Evolutionary conservation across 2,797 vertebrate species (phyloP).

Genomic region (Cirrhinus mrigala): DNA sequence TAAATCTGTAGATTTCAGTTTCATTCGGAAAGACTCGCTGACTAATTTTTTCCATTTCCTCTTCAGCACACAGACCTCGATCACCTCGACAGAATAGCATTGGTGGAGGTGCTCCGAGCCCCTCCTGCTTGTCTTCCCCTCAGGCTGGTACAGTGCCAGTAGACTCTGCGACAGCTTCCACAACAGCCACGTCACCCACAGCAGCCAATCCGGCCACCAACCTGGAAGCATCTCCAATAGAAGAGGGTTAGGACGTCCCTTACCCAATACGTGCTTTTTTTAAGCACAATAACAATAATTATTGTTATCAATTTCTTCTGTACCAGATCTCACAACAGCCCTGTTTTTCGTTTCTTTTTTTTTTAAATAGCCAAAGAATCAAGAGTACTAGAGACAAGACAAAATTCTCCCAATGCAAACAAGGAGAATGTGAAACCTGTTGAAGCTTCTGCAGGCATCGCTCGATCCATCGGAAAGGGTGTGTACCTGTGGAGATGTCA

Average conservation of each 20-base stretch:
- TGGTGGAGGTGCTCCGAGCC: constrained; percentile 81
- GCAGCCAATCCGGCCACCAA: constrained; percentile 91
- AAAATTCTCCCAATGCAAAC: constrained; percentile 89
- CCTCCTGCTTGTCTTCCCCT: constrained; percentile 86
- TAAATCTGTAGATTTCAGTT: constrained; percentile 1
- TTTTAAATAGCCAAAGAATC: constrained; percentile 89
- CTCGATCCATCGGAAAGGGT: constrained; percentile 95
- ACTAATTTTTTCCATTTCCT: constrained; percentile 10
- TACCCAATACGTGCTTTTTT: not conserved
- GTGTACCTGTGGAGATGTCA: constrained; percentile 57
- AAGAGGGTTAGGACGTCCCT: constrained; percentile 81
- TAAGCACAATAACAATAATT: no score
- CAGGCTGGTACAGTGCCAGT: constrained; percentile 88
- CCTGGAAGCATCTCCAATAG: constrained; percentile 86
- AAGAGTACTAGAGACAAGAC: constrained; percentile 92
- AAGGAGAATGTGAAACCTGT: constrained; percentile 92
- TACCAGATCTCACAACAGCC: not conserved
- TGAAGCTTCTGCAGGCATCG: constrained; percentile 87
- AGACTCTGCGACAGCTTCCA: constrained; percentile 84
- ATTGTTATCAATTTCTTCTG: not conserved
- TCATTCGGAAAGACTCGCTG: not conserved
- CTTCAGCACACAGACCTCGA: constrained; percentile 92
- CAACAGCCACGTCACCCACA: constrained; percentile 88
- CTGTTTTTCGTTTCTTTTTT: constrained; percentile 10
- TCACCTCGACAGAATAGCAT: constrained; percentile 92